A percentile compares a stretch with the other conserved stretches of the same genome.
Evolutionary conservation across 2,888 invertebrate genomes (phyloP).

Genomic region (Trissolcus japonicus): DNA sequence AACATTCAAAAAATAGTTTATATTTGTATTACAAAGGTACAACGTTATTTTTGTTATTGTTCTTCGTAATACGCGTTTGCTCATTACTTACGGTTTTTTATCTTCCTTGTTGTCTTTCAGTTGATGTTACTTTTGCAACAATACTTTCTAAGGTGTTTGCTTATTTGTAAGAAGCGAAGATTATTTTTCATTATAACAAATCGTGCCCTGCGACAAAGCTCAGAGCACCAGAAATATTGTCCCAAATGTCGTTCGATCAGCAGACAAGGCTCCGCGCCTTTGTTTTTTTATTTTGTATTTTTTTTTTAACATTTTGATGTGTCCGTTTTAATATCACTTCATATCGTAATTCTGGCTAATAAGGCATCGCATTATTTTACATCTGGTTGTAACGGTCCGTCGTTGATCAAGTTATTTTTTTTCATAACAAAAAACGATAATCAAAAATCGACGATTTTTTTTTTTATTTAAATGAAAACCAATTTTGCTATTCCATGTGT

Average conservation of each 20-base stretch:
- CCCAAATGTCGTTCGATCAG: conserved; percentile 64
- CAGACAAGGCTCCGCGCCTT: conserved; percentile 60
- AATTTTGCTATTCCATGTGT: not conserved
- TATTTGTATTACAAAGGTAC: conserved; percentile 48
- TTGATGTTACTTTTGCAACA: not conserved
- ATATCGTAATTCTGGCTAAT: conserved; percentile 13
- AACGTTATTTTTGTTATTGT: conserved; percentile 14
- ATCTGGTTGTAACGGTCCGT: conserved; percentile 9
- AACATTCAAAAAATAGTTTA: conserved; percentile 55
- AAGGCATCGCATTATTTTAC: conserved; percentile 46
- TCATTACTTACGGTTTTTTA: not conserved
- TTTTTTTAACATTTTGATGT: conserved; percentile 3
- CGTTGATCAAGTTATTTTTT: not conserved
- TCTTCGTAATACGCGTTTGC: conserved; percentile 38
- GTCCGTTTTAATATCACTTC: conserved; percentile 27
- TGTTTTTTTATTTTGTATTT: conserved; percentile 6
- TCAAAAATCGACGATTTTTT: not conserved
- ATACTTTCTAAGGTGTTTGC: too few relatives aligned
- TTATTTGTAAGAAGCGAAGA: too few relatives aligned
- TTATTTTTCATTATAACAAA: not conserved
- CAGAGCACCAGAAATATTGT: conserved; percentile 59
- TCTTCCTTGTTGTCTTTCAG: not conserved
- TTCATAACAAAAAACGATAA: conserved; percentile 1
- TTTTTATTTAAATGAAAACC: not conserved
- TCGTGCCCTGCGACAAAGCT: not conserved